Evolutionary conservation across 1,140 invertebrate genomes (phyloP), one percentile per base, ranked within the genome.

Genomic region (Samia ricini): DNA sequence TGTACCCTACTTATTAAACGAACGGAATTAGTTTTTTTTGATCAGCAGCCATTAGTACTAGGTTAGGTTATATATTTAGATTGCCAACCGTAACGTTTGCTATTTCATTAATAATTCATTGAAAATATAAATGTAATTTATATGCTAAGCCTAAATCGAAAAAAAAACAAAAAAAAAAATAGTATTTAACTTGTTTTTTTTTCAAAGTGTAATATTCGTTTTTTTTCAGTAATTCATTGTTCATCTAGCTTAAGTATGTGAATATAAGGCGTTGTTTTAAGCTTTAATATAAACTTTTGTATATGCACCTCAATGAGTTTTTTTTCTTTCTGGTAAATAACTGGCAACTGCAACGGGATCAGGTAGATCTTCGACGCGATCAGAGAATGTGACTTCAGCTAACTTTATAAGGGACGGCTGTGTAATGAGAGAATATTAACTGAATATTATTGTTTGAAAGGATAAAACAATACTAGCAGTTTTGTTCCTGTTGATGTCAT

Each of bases 371-470:
- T 89, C 87, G 0, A 85, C 58, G 2, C 78, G 69, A 52, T 89
- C 87, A 0, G 66, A 55, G 69, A 89, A 89, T 4, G 87, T 84
- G 56, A 88, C 83, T 60, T 88, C 86, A 0, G 83, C 86, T 19
- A 89, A 56, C 63, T 81, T 83, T 5, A 77, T 86, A 61, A 75
- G 79, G 0, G 86, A 89, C 12, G 86, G 86, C 86, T 89, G 64
- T 0, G 68, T 60, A 10, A 24, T 2, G 66, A 56, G 10, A 26
- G 8, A 26, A 26, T 4, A 26, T 26, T 4, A 26, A 26, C 26
- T 4, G 8, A 26, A 26, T 3, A 26, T 26, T 26, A 26, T 33
- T 61, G 12, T 23, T n/a, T 50, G 21, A 60, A n/a, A 33, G 50
- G 26, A n/a, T n/a, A n/a, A n/a, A n/a, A n/a, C n/a, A n/a, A n/a